These are phyloP conservation scores for Enoplosus armatus DNA, from an alignment of 2,797 vertebrate genomes.

Conservation along the genomic window DNA sequence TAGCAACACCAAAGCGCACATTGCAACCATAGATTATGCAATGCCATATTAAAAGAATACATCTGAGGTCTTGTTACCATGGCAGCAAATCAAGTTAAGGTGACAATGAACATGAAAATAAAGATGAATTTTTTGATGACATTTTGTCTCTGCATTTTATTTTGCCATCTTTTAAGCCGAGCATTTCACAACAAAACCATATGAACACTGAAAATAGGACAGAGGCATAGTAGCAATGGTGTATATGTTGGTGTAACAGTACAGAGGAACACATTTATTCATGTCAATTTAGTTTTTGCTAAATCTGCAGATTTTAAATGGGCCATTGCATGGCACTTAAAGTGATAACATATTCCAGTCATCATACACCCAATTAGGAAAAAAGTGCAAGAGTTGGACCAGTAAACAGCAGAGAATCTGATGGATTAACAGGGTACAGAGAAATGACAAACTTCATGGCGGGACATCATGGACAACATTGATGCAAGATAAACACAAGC, in stretches of 20 bases:
- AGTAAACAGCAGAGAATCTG: slow-evolving; percentile 12
- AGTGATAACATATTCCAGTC: slow-evolving; percentile 3
- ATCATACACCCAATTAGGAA: neutral
- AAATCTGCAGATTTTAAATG: slow-evolving; percentile 27
- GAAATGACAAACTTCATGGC: slow-evolving; percentile 23
- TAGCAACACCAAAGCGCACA: neutral
- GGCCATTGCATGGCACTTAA: neutral
- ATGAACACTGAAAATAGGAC: neutral
- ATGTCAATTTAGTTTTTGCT: neutral
- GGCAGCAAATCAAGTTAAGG: neutral
- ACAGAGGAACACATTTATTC: neutral
- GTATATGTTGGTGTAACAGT: neutral
- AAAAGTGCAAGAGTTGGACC: neutral
- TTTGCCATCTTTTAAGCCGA: neutral
- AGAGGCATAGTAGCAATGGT: neutral
- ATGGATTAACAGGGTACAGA: slow-evolving; percentile 12
- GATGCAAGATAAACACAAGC: slow-evolving; percentile 36
- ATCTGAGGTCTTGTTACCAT: neutral
- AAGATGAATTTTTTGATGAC: too few relatives aligned
- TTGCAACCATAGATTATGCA: neutral
- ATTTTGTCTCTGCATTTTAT: too few relatives aligned
- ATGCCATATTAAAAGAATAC: neutral
- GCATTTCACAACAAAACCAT: neutral
- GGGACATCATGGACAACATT: slow-evolving; percentile 13
- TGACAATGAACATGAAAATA: neutral